Conservation (phyloP, 2,888 invertebrate genomes). For the Myathropa florea region DNA sequence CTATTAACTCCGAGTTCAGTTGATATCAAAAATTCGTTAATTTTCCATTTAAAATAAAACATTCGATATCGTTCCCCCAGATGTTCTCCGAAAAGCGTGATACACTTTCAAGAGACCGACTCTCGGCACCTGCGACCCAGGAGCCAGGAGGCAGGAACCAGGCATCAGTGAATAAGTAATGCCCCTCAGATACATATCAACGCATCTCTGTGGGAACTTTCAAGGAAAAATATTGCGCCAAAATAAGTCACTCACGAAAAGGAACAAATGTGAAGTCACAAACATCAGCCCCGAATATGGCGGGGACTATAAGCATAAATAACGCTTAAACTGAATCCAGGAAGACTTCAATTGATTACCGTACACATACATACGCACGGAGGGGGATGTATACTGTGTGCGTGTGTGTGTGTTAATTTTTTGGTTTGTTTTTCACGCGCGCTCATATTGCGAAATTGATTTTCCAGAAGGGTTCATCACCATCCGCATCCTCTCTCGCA, state of each 20-base stretch:
- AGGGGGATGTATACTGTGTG: background rate
- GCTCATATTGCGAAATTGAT: background rate
- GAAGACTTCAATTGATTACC: background rate
- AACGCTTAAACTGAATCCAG: background rate
- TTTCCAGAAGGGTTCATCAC: background rate
- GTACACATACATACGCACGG: background rate
- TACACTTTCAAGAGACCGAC: background rate
- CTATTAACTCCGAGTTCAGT: background rate
- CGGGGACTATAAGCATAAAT: background rate
- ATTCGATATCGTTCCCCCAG: background rate
- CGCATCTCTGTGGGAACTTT: background rate
- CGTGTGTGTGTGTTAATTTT: background rate
- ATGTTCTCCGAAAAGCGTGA: too few species aligned
- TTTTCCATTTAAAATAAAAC: background rate
- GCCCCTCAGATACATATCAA: background rate
- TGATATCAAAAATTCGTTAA: background rate
- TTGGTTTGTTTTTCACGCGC: background rate
- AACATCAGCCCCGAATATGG: background rate
- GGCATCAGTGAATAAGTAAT: background rate
- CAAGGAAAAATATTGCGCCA: background rate
- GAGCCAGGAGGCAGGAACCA: background rate
- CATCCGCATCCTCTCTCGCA: background rate
- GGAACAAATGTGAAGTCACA: background rate
- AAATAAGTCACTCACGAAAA: background rate
- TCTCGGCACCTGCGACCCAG: background rate